These are phyloP conservation scores for Pelmatolapia mariae DNA, from an alignment of 2,113 vertebrate genomes.

Conservation along the genomic window DNA sequence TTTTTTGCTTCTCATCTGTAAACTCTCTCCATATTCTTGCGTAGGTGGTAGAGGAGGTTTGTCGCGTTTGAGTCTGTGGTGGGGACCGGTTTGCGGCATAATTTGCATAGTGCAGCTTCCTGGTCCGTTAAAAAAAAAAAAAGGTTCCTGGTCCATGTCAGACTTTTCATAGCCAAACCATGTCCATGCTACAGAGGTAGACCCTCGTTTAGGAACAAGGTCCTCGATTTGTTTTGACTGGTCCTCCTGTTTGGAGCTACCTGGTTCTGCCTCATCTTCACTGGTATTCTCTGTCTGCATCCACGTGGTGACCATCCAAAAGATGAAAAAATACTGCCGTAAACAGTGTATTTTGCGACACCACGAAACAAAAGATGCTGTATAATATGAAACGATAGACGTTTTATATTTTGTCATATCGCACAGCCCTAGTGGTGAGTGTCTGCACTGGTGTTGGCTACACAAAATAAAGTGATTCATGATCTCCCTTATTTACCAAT, in stretches of 20 bases:
- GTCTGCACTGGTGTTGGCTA: not conserved
- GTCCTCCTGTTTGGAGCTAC: not conserved
- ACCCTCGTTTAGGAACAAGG: not conserved
- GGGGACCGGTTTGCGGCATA: not conserved
- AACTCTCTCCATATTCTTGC: not conserved
- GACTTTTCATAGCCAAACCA: not conserved
- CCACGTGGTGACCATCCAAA: not conserved
- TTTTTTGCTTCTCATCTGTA: not conserved
- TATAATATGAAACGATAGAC: not conserved
- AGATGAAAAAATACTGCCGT: not conserved
- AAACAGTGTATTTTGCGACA: not conserved
- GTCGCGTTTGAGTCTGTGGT: not conserved
- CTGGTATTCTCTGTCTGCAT: not conserved
- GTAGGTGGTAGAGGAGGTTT: not conserved
- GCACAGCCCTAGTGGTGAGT: not conserved
- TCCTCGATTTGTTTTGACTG: not conserved
- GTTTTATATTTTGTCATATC: not conserved
- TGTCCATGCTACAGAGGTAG: not conserved
- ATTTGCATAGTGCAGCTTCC: not conserved
- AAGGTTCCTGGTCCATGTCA: not conserved
- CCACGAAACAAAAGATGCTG: not conserved
- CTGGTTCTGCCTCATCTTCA: not conserved
- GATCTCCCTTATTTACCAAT: not conserved
- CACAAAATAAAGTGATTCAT: not conserved
- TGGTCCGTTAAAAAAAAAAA: not conserved